These are phyloP conservation scores for Platerodrilus igneus DNA, from an alignment of 2,888 invertebrate species.

Conservation along the genomic window DNA sequence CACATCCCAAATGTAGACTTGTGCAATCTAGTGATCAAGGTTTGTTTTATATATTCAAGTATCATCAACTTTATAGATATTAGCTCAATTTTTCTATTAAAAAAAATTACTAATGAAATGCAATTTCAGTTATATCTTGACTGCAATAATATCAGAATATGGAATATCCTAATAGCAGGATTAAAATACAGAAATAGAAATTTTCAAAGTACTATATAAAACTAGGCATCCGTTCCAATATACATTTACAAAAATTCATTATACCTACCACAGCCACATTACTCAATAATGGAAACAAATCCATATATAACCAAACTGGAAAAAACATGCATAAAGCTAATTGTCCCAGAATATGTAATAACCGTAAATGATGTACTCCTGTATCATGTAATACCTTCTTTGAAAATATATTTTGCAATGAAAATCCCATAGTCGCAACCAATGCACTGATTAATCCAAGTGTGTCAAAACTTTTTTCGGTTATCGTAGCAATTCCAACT, in stretches of 20 bases:
- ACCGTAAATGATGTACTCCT: slow-evolving; percentile 81
- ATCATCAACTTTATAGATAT: no score
- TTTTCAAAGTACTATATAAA: no score
- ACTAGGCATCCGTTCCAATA: background rate
- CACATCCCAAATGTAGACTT: no score
- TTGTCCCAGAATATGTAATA: slow-evolving; percentile 75
- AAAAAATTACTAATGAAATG: no score
- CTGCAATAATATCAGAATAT: no score
- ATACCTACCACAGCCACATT: slow-evolving; percentile 63
- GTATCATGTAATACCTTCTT: slow-evolving; percentile 90
- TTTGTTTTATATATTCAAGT: no score
- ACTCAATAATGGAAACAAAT: slow-evolving; percentile 58
- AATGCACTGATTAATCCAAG: slow-evolving; percentile 82
- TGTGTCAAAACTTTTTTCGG: slow-evolving; percentile 87
- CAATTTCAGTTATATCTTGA: no score
- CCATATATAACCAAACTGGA: slow-evolving; percentile 77
- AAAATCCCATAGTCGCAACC: slow-evolving; percentile 85
- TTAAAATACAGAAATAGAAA: no score
- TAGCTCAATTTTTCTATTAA: no score
- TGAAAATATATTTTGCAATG: slow-evolving; percentile 90
- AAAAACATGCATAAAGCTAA: slow-evolving; percentile 75
- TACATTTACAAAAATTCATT: slow-evolving; percentile 25
- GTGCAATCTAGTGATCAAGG: no score
- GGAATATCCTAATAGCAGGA: background rate
- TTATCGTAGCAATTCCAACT: slow-evolving; percentile 86